Conservation (phyloP, 2,113 vertebrate genomes). For the Pedetes capensis region DNA sequence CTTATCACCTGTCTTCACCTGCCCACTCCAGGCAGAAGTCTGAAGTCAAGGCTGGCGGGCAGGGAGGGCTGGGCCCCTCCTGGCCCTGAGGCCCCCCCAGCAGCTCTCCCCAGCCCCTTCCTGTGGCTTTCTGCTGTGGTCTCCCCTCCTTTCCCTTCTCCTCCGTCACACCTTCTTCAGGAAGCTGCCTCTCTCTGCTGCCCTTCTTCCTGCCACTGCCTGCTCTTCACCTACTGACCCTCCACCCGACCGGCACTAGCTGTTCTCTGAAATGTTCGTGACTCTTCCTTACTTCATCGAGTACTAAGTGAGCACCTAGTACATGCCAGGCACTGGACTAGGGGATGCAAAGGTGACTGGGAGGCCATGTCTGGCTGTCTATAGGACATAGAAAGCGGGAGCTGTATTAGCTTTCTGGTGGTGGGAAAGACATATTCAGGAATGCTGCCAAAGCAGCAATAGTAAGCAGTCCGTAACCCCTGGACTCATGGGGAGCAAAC, state of each 20-base stretch:
- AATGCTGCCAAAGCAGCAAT: neutral
- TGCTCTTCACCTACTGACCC: neutral
- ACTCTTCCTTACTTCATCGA: neutral
- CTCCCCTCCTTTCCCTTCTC: neutral
- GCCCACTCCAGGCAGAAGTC: neutral
- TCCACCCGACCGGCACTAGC: neutral
- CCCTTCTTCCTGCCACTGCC: neutral
- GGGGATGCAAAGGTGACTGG: neutral
- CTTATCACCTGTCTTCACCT: neutral
- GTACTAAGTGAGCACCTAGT: neutral
- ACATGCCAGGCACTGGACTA: neutral
- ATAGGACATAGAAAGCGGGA: neutral
- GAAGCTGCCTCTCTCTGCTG: neutral
- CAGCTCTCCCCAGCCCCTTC: no score
- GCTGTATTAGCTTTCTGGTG: neutral
- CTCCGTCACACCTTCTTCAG: neutral
- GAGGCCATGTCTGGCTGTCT: neutral
- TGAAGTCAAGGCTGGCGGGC: neutral
- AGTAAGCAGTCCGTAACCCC: neutral
- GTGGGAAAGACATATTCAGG: neutral
- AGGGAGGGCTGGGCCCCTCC: no score
- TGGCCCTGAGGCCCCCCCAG: neutral
- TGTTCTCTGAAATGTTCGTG: neutral
- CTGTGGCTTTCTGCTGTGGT: fast-evolving
- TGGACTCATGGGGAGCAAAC: neutral